Conservation (phyloP, 2,888 invertebrate genomes). For the Zelleria hepariella region DNA sequence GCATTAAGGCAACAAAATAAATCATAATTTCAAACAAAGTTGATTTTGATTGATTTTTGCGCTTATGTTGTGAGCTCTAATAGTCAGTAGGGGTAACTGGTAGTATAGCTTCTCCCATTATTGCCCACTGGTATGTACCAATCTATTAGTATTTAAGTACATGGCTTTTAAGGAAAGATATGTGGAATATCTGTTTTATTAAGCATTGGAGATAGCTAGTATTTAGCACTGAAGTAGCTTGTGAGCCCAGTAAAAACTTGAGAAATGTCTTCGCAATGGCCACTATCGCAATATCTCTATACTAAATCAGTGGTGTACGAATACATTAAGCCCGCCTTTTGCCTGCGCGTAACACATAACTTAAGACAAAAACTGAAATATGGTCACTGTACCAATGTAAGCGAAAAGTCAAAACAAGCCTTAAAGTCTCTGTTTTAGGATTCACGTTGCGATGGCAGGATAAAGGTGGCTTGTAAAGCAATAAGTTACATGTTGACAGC, state of each 20-base stretch:
- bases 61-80: no score
- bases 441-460: neutral
- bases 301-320: neutral
- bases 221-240: no score
- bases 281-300: neutral
- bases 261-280: neutral
- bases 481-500: conserved; percentile 5
- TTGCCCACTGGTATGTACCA: no score
- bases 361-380: conserved; percentile 1
- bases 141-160: no score
- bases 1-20: no score
- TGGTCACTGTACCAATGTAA: neutral
- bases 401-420: neutral
- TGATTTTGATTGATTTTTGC: no score
- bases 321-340: neutral
- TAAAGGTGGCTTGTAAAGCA: neutral
- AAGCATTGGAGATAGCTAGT: no score
- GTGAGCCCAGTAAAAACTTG: neutral
- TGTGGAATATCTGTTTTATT: no score
- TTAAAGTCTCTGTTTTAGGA: neutral
- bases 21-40: no score
- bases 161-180: no score
- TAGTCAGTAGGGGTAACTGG: no score
- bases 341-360: neutral
- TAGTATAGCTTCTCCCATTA: no score